Base-by-base conservation (phyloP, 2,113 vertebrate genomes). In the Rallus limicola region DNA sequence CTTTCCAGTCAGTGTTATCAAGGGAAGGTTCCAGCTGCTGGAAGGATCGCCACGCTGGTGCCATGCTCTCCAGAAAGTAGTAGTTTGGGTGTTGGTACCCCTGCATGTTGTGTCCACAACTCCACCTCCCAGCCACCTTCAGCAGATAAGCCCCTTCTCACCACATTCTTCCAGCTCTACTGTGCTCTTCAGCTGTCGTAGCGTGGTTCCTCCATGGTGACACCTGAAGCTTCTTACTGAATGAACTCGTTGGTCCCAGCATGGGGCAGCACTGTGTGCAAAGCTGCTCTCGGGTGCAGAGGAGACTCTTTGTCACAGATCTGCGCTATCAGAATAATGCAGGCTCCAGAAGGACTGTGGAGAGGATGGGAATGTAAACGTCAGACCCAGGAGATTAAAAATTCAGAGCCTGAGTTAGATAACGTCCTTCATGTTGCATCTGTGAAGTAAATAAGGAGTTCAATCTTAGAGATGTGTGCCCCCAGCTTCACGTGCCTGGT, bases 31-130 rank as follows among this genome's bases (percentile, higher is more conserved):
- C 34, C 38, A 26, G 34, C 6, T 2, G 4, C 60, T 44, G 34
- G 1, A n/a, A 28, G 3, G 33, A 8, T 6, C 6, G 12, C 40
- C 18, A 7, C 7, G 6, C 21, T 7, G 33, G 56, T 55, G 58
- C 12, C 40, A 17, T 7, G 38, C 1, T 64, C 52, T 56, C 53
- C 23, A 26, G 40, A 16, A 48, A 38, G 36, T 36, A 36, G 16
- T 1, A 6, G 29, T 12, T 25, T 17, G 63, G 18, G 13, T 2
- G 2, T 25, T 31, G 29, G 11, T 3, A 14, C 8, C 13, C n/a
- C 65, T 14, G 8, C 44, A 9, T 4, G 2, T 7, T 18, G 29
- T 3, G 13, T 7, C 40, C 14, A 7, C 34, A 16, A 1, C 53
- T 38, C 86, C 62, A 0, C 16, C 12, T 19, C 63, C 63, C 19